Evolutionary conservation across 2,888 invertebrate genomes (phyloP).

Genomic region (Alloplasta piceator): DNA sequence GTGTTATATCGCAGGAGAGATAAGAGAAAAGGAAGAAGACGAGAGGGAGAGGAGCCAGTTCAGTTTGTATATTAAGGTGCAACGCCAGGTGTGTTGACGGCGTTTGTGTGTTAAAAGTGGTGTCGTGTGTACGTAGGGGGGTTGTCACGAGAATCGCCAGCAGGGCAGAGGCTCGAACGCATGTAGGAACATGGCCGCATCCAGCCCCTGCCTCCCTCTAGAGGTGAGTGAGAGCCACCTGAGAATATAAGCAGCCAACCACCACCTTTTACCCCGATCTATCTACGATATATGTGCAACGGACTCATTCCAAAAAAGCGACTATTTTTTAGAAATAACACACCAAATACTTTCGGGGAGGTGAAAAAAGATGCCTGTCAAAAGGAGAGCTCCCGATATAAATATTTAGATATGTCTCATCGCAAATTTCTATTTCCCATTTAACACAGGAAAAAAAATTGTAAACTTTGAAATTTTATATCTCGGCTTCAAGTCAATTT

Average conservation of each 20-base stretch:
- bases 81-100: conserved; percentile 65
- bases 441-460: too few relatives aligned
- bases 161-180: conserved; percentile 83
- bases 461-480: too few relatives aligned
- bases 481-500: too few relatives aligned
- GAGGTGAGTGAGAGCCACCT: conserved; percentile 81
- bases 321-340: too few relatives aligned
- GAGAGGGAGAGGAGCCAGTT: conserved; percentile 49
- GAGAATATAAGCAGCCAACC: conserved; percentile 57
- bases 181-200: conserved; percentile 84
- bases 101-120: conserved; percentile 70
- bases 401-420: too few relatives aligned
- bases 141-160: conserved; percentile 78
- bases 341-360: too few relatives aligned
- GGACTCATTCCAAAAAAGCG: too few relatives aligned
- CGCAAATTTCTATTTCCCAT: too few relatives aligned
- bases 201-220: conserved; percentile 83
- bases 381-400: too few relatives aligned
- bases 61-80: conserved; percentile 33
- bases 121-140: conserved; percentile 68
- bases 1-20: neutral
- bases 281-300: neutral
- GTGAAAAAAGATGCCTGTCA: too few relatives aligned
- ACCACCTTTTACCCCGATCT: conserved; percentile 27
- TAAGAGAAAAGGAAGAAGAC: conserved; percentile 38